These are phyloP conservation scores for Calameuta filiformis DNA, from an alignment of 2,888 invertebrate species.

Conservation along the genomic window DNA sequence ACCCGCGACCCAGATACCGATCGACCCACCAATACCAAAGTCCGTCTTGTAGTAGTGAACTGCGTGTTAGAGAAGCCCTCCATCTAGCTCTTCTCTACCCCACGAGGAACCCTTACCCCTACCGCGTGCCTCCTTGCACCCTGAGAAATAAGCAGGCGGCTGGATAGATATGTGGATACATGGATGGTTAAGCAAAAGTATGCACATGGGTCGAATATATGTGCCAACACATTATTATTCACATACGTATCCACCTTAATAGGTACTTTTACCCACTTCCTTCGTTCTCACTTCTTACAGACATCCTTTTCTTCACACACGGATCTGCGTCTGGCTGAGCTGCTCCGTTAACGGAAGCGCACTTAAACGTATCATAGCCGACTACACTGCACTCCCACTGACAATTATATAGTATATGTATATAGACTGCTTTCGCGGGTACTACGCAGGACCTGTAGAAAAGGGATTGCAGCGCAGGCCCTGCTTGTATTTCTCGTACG, in stretches of 20 bases:
- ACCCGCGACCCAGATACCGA: conserved; percentile 66
- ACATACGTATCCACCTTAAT: neutral
- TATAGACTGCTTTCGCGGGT: neutral
- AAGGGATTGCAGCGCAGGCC: neutral
- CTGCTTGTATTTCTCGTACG: neutral
- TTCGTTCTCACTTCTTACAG: conserved; percentile 7
- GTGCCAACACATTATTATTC: neutral
- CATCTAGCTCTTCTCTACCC: neutral
- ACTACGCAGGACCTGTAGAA: neutral
- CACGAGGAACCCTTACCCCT: conserved; percentile 11
- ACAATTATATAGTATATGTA: neutral
- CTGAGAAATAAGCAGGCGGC: neutral
- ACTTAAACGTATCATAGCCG: conserved; percentile 30
- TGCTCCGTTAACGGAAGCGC: conserved; percentile 32
- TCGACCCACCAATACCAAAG: conserved; percentile 61
- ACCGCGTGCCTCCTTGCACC: conserved; percentile 3
- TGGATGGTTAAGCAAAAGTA: neutral
- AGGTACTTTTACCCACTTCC: conserved; percentile 3
- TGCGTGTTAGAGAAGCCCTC: neutral
- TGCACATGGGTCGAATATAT: too few species aligned
- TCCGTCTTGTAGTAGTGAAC: neutral
- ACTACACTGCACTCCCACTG: neutral
- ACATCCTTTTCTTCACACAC: neutral
- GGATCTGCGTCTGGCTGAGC: conserved; percentile 26
- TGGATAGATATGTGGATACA: neutral